Percentiles rank a stretch among this genome's conserved stretches.
Conservation (phyloP, 2,888 invertebrate genomes). For the Acleris emargana region DNA sequence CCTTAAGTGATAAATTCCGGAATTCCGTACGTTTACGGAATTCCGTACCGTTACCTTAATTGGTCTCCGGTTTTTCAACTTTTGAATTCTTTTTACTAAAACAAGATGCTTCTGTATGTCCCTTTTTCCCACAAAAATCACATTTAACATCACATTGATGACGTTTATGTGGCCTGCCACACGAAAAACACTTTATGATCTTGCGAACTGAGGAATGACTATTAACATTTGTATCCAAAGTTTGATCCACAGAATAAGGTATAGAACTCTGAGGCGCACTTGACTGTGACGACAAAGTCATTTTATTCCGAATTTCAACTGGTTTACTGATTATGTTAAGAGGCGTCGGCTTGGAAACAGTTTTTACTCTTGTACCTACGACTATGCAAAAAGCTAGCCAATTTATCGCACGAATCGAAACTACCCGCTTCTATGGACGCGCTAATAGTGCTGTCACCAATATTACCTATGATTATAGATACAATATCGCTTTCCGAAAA, state of each 20-base stretch:
- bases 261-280: background rate
- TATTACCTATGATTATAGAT: conserved; percentile 6
- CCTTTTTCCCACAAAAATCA: conserved; percentile 13
- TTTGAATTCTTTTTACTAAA: conserved; percentile 18
- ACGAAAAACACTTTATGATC: conserved; percentile 26
- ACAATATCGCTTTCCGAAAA: conserved; percentile 10
- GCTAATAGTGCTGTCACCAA: conserved; percentile 3
- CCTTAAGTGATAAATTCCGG: too few relatives aligned
- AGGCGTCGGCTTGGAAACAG: too few relatives aligned
- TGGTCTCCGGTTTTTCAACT: conserved; percentile 17
- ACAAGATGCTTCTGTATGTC: conserved; percentile 11
- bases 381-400: too few relatives aligned
- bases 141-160: conserved; percentile 33
- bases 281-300: background rate
- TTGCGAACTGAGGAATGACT: background rate
- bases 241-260: background rate
- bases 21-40: too few relatives aligned
- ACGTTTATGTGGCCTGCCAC: conserved; percentile 30
- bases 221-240: background rate
- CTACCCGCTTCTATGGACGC: background rate
- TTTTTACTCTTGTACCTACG: too few relatives aligned
- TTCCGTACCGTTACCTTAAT: conserved; percentile 1
- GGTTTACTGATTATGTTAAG: too few relatives aligned
- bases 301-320: background rate
- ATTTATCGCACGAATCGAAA: too few relatives aligned